These are phyloP conservation scores for Porites lutea DNA, from an alignment of 64 coral and sea anemone species.

Conservation along the genomic window DNA sequence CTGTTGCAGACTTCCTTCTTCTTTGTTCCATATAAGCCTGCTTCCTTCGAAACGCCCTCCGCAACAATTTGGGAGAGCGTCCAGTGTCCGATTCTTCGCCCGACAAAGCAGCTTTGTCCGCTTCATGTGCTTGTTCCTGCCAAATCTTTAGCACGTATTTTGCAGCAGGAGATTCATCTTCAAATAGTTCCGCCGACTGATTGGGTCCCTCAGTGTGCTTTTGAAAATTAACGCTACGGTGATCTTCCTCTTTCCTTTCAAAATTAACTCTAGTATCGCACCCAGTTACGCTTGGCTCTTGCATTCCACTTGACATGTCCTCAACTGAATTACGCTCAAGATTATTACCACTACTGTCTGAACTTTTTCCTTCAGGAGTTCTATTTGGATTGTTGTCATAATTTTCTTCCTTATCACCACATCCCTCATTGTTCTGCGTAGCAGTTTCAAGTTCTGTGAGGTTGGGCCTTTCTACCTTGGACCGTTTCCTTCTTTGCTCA, in stretches of 20 bases:
- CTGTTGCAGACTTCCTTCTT: conserved; percentile 30
- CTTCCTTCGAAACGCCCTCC: conserved; percentile 28
- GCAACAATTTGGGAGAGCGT: background rate
- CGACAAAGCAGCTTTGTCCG: background rate
- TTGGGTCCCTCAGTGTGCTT: background rate
- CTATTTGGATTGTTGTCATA: background rate
- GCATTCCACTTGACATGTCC: background rate
- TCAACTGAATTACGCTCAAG: background rate
- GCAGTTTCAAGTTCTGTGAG: background rate
- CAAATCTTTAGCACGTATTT: conserved; percentile 21
- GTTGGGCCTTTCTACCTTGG: conserved; percentile 17
- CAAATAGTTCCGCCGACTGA: background rate
- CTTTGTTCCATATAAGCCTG: conserved; percentile 31
- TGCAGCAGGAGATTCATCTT: conserved; percentile 24
- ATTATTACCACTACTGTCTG: background rate
- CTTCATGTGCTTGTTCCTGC: conserved; percentile 23
- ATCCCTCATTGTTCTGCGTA: background rate
- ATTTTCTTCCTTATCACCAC: background rate
- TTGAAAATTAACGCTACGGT: background rate
- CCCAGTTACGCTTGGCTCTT: background rate
- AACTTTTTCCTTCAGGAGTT: background rate
- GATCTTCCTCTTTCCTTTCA: background rate
- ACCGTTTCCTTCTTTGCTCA: conserved; percentile 20
- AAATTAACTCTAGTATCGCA: background rate
- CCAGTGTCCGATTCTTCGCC: background rate